phyloP scores from a whole-genome alignment of 2,888 invertebrate species.

The Napeogenes sylphis region DNA sequence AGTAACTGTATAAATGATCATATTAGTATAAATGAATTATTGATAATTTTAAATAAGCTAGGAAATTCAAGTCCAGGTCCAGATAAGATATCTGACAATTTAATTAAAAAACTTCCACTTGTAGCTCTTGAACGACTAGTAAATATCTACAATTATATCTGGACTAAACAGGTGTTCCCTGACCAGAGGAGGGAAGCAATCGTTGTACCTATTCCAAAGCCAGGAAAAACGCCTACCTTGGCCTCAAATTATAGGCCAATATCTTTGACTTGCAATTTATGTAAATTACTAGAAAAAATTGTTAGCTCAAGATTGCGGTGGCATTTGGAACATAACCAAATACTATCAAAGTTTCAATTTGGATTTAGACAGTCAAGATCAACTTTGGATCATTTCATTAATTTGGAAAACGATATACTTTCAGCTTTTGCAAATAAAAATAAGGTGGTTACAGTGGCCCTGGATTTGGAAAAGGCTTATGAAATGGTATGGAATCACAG shows the following conservation, averaged over 20 bases:
- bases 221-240: slow-evolving; percentile 19
- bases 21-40: slow-evolving; percentile 17
- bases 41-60: slow-evolving; percentile 11
- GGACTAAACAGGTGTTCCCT: slow-evolving; percentile 25
- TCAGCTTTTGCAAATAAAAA: slow-evolving; percentile 23
- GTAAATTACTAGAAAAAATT: slow-evolving; percentile 29
- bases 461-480: slow-evolving; percentile 28
- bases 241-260: slow-evolving; percentile 27
- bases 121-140: slow-evolving; percentile 19
- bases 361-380: slow-evolving; percentile 26
- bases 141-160: slow-evolving; percentile 9
- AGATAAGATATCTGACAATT: too few relatives aligned
- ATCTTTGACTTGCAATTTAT: slow-evolving; percentile 24
- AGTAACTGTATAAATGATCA: neutral
- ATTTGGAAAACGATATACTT: slow-evolving; percentile 23
- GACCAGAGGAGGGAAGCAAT: slow-evolving; percentile 26
- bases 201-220: slow-evolving; percentile 29
- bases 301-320: slow-evolving; percentile 26
- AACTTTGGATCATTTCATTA: slow-evolving; percentile 24
- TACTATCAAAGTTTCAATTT: slow-evolving; percentile 16
- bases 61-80: slow-evolving; percentile 20
- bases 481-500: slow-evolving; percentile 31
- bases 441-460: slow-evolving; percentile 17
- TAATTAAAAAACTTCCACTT: slow-evolving; percentile 26
- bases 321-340: slow-evolving; percentile 12